These are phyloP conservation scores for Hoplostethus atlanticus DNA, from an alignment of 2,797 vertebrate species.

Conservation along the genomic window DNA sequence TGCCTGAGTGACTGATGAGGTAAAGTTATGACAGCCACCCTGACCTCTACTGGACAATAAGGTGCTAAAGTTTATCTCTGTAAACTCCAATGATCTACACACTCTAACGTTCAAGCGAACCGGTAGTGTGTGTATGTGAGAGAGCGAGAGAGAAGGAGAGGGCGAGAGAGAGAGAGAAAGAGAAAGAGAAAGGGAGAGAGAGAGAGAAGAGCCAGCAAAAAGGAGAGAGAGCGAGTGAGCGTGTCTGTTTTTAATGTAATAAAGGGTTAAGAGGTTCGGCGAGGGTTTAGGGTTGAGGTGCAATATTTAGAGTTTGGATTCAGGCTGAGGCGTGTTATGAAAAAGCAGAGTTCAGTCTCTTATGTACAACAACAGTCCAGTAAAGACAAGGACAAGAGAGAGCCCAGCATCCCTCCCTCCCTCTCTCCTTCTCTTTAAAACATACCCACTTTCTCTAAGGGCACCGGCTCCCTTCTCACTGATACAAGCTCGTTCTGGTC, in stretches of 20 bases:
- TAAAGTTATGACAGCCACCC: constrained; percentile 71
- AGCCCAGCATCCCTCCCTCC: constrained; percentile 35
- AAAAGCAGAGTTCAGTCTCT: constrained; percentile 71
- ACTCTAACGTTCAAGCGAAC: constrained; percentile 63
- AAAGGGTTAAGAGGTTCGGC: constrained; percentile 58
- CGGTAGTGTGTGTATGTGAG: constrained; percentile 30
- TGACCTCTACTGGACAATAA: constrained; percentile 74
- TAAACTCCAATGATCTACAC: constrained; percentile 71
- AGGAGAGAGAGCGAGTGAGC: not conserved
- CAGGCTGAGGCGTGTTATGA: constrained; percentile 70
- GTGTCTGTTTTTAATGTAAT: constrained; percentile 42
- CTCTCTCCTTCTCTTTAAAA: constrained; percentile 49
- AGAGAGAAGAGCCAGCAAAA: not conserved
- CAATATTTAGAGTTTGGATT: constrained; percentile 70
- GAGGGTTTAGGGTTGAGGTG: constrained; percentile 61
- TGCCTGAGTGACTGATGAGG: constrained; percentile 73
- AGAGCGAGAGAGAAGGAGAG: constrained; percentile 14
- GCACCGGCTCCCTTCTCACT: constrained; percentile 33
- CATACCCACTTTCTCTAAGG: constrained; percentile 14
- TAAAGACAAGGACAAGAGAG: constrained; percentile 27
- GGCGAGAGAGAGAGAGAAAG: constrained; percentile 1
- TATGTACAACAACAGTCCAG: constrained; percentile 71
- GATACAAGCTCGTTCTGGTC: constrained; percentile 66
- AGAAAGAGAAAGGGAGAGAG: constrained; percentile 7
- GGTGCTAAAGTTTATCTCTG: constrained; percentile 79